Base-by-base conservation (phyloP, 2,113 vertebrate species). In the Lathamus discolor region DNA sequence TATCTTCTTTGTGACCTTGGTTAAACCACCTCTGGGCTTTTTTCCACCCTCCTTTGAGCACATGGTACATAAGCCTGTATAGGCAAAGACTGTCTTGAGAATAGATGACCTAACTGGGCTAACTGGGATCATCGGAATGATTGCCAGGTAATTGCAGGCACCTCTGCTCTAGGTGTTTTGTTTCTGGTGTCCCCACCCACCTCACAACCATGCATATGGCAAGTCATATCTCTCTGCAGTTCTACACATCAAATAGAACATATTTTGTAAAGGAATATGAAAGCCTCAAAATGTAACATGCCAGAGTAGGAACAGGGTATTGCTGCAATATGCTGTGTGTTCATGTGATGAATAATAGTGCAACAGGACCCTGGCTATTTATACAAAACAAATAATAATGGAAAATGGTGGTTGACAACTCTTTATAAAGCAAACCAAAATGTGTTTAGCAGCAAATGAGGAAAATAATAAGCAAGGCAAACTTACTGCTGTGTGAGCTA, bases 391-490 rank as follows among this genome's bases (percentile, higher is more conserved):
- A 91, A 82, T 82, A 88, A 66, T 52, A 64, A 80, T 11, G 41
- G 77, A 41, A 83, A 91, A 86, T 23, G 11, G 11, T 72, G 41
- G 43, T 10, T 73, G 82, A 59, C 62, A 84, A 18, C 64, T 54
- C 62, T 76, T 88, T 48, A 81, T 43, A 70, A 67, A 91, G 54
- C 61, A 67, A 82, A 52, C 57, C 33, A 46, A 92, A 86, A 73
- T 35, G 81, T 66, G 72, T 73, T 95, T 59, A 89, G 80, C 41
- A 57, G 48, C 37, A 95, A 83, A 95, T 77, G 78, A 86, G 77
- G 89, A 86, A 93, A 94, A 93, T 88, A 94, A 88, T 74, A 95
- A 96, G 81, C 69, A 68, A 88, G 51, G 48, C 91, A 94, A 62
- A 82, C 44, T 41, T 89, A 93, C 67, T 76, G 75, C 88, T 69